These are phyloP conservation scores for Echinometra lucunter DNA, from an alignment of 53 echinoderm and acorn worm species.

Conservation along the genomic window DNA sequence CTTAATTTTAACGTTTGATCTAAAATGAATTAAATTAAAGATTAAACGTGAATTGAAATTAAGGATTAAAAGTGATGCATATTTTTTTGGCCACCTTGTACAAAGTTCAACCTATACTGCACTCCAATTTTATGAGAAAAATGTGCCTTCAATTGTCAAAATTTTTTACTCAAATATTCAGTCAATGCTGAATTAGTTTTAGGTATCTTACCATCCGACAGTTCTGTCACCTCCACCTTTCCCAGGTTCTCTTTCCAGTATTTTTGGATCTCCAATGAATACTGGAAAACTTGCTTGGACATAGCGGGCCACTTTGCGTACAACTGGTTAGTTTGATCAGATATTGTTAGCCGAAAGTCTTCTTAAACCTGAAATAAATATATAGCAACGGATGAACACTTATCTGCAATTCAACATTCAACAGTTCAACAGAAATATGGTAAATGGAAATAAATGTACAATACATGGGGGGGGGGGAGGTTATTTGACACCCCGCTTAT, in stretches of 20 bases:
- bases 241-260: slow-evolving; percentile 6
- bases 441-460: slow-evolving; percentile 18
- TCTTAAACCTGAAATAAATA: slow-evolving; percentile 43
- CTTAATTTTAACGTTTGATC: no score
- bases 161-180: slow-evolving; percentile 4
- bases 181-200: neutral
- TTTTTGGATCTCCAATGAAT: neutral
- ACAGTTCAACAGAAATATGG: neutral
- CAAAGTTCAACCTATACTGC: slow-evolving; percentile 5
- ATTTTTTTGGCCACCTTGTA: slow-evolving; percentile 19
- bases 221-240: slow-evolving; percentile 19
- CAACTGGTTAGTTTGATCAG: slow-evolving; percentile 29
- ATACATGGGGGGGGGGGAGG: neutral
- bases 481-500: no score
- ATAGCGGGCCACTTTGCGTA: slow-evolving; percentile 26
- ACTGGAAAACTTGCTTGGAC: slow-evolving; percentile 45
- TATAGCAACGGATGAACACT: slow-evolving; percentile 11
- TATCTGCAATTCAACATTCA: slow-evolving; percentile 3
- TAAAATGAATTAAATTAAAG: neutral
- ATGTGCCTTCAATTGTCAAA: slow-evolving; percentile 28
- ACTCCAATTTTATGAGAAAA: slow-evolving; percentile 11
- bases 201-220: slow-evolving; percentile 33
- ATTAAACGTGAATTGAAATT: no score
- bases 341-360: slow-evolving; percentile 24
- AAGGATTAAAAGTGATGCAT: slow-evolving; percentile 3